phyloP scores from a whole-genome alignment of 2,797 vertebrate species.

The Poeciliopsis paucimaculata region DNA sequence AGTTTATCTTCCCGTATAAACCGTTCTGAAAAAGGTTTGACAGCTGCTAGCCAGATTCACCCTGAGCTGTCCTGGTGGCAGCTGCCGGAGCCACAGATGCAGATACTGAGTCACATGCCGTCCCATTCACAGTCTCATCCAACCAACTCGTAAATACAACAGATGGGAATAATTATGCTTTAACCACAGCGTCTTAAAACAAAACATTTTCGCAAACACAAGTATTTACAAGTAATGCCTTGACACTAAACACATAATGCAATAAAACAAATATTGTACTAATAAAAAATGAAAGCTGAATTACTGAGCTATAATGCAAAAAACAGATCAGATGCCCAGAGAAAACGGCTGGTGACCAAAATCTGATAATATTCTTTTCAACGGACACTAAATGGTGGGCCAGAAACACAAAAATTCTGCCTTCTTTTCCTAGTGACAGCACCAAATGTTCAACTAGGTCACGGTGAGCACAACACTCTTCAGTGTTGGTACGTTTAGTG shows the following conservation, averaged over 20 bases:
- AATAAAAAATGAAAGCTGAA: not conserved
- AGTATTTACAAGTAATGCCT: too few species aligned
- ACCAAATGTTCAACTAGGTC: not conserved
- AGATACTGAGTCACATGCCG: conserved; percentile 16
- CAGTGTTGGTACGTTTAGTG: not conserved
- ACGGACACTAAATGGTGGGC: too few species aligned
- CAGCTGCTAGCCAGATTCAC: conserved; percentile 59
- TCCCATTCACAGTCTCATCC: not conserved
- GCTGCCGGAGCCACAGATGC: conserved; percentile 38
- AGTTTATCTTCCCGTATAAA: not conserved
- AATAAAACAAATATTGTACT: not conserved
- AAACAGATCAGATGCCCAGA: not conserved
- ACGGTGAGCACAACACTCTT: not conserved
- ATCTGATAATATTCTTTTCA: not conserved
- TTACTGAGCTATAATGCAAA: not conserved
- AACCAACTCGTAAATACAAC: not conserved
- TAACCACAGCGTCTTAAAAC: not conserved
- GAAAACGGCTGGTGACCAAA: not conserved
- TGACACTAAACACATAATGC: too few species aligned
- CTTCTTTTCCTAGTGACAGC: not conserved
- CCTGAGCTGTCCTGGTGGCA: conserved; percentile 19
- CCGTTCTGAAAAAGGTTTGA: conserved; percentile 15
- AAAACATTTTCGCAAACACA: not conserved
- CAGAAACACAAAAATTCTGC: not conserved
- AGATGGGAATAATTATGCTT: not conserved